Evolutionary conservation across 2,888 invertebrate genomes (phyloP).

Genomic region (Lasius platythorax): DNA sequence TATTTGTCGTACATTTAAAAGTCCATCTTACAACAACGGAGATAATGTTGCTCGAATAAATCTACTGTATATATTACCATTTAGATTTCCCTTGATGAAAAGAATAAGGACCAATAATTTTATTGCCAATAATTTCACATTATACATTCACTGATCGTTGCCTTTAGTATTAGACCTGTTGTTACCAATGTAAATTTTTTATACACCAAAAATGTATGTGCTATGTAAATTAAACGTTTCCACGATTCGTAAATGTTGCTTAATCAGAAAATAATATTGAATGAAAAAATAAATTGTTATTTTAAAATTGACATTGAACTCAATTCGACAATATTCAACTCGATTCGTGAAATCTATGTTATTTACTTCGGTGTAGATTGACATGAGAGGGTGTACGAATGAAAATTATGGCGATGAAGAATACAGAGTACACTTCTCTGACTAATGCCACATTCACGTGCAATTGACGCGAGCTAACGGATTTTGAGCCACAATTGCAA

Average conservation of each 20-base stretch:
- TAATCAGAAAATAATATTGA: conserved; percentile 34
- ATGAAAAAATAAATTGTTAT: conserved; percentile 2
- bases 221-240: conserved; percentile 18
- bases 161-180: conserved; percentile 2
- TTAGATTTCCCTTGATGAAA: not conserved
- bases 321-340: conserved; percentile 22
- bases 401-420: conserved; percentile 37
- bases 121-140: not conserved
- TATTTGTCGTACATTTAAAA: not conserved
- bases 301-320: not conserved
- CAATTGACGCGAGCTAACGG: conserved; percentile 12
- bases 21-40: not conserved
- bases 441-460: conserved; percentile 38
- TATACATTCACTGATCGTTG: not conserved
- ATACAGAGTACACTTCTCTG: conserved; percentile 24
- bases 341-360: conserved; percentile 20
- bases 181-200: conserved; percentile 13
- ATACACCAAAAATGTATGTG: conserved; percentile 3
- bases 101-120: not conserved
- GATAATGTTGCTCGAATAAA: not conserved
- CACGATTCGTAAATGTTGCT: conserved; percentile 44
- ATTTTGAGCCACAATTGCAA: not conserved
- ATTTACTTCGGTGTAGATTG: conserved; percentile 21
- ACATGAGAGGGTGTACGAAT: conserved; percentile 36
- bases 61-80: not conserved